Conservation (phyloP, 2,797 vertebrate genomes). For the Leuciscus waleckii region DNA sequence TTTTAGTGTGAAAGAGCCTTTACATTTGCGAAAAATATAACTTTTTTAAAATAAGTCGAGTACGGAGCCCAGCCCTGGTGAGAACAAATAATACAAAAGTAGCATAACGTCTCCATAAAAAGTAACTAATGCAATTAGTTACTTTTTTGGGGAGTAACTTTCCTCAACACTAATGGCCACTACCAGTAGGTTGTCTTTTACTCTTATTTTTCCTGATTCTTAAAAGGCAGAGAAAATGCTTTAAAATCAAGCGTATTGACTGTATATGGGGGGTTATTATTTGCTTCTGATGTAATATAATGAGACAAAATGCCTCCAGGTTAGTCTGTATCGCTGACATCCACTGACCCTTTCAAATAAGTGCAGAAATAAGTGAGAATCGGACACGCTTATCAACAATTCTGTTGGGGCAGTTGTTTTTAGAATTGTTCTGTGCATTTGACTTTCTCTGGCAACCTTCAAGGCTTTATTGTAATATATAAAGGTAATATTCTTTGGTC, state of each 20-base stretch:
- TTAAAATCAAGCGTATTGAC: neutral
- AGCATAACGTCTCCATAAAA: neutral
- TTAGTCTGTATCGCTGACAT: conserved; percentile 19
- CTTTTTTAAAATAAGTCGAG: neutral
- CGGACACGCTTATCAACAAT: conserved; percentile 22
- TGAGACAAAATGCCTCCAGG: conserved; percentile 20
- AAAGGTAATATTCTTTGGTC: neutral
- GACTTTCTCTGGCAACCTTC: conserved; percentile 16
- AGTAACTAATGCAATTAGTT: neutral
- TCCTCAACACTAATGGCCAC: neutral
- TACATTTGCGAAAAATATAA: neutral
- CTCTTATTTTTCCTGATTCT: neutral
- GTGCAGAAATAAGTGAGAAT: conserved; percentile 23
- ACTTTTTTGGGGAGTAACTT: neutral
- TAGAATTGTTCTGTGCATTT: conserved; percentile 11
- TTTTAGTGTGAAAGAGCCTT: neutral
- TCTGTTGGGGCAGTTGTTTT: conserved; percentile 7
- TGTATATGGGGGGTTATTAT: neutral
- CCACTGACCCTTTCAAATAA: conserved; percentile 15
- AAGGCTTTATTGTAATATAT: conserved; percentile 26
- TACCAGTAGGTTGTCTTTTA: neutral
- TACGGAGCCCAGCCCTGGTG: neutral
- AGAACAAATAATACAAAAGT: neutral
- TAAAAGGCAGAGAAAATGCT: neutral
- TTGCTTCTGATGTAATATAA: conserved; percentile 9